Base-by-base conservation (phyloP, 2,888 invertebrate genomes). In the Xestia ashworthii region DNA sequence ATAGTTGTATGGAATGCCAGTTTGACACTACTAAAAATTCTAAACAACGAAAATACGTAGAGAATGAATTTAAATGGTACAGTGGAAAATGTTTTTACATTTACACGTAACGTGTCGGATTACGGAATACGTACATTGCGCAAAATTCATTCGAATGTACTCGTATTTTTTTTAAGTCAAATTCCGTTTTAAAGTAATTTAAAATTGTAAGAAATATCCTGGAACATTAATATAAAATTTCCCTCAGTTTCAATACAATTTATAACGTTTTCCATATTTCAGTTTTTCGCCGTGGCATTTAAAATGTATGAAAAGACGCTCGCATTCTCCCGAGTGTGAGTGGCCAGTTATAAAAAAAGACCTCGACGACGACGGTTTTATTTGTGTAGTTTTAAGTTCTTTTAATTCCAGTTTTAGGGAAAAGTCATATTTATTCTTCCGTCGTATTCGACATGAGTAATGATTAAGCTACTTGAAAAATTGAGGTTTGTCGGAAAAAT, bases 241-340 rank as follows among this genome's bases (percentile, higher is more conserved):
- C 38, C 19, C 70, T 53, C 65, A 53, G 64, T 82, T 80, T 81
- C 80, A 80, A 82, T 84, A 84, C 64, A 88, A 86, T 81, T 84
- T 88, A 76, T 71, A 77, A 74, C 71, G 68, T 76, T 84, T 81
- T 62, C 64, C 80, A 76, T 84, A 76, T 82, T 86, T 77, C 71
- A 78, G 71, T 78, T 79, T 83, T 78, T 78, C 76, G 78, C 72
- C 50, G 71, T 82, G 76, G 76, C 81, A 74, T 82, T 77, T 83
- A 83, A 85, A 76, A 88, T 84, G 77, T 86, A 88, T 87, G 83
- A 83, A 87, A 84, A 84, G 87, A 81, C 78, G 78, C 76, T 68
- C 53, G 44, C 58, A 69, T 78, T 82, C 80, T 74, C 81, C 38
- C 58, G 80, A 76, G 82, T 72, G 60, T 77, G 70, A 88, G 81